Percentiles rank a stretch among this genome's conserved stretches.
These are phyloP conservation scores for Acanthiza pusilla DNA, from an alignment of 2,797 vertebrate species.

Conservation along the genomic window DNA sequence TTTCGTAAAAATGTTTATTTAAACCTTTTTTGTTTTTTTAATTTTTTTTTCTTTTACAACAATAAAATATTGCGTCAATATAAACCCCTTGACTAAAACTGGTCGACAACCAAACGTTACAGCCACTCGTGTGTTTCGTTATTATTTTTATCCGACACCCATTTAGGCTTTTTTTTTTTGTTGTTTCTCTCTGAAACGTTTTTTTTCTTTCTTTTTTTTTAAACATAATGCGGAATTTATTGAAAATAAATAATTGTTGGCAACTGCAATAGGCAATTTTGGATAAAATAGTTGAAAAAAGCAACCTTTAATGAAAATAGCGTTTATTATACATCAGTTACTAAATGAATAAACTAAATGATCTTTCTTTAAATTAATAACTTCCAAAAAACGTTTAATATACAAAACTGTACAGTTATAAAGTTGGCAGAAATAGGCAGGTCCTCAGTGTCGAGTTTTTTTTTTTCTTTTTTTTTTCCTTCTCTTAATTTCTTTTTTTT, in stretches of 20 bases:
- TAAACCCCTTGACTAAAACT: constrained; percentile 78
- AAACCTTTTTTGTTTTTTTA: constrained; percentile 40
- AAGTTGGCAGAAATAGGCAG: constrained; percentile 90
- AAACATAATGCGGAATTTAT: constrained; percentile 95
- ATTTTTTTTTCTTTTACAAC: constrained; percentile 72
- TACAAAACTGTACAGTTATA: constrained; percentile 98
- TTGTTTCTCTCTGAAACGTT: constrained; percentile 69
- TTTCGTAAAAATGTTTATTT: constrained; percentile 80
- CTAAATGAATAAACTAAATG: constrained; percentile 97
- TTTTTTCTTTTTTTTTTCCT: background rate
- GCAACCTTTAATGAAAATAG: constrained; percentile 97
- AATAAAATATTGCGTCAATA: constrained; percentile 80
- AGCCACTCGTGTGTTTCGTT: constrained; percentile 70
- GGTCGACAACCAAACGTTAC: constrained; percentile 81
- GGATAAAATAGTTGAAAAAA: constrained; percentile 96
- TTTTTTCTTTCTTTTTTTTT: constrained; percentile 49
- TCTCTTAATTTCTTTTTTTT: background rate
- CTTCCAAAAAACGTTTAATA: constrained; percentile 89
- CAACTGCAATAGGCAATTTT: constrained; percentile 90
- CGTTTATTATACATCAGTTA: constrained; percentile 91
- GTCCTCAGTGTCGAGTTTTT: constrained; percentile 64
- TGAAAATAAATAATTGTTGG: constrained; percentile 99
- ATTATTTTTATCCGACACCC: constrained; percentile 74
- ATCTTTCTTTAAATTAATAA: constrained; percentile 98
- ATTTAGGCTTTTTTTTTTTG: constrained; percentile 31